Evolutionary conservation across 2,888 invertebrate genomes (phyloP).

Genomic region (Hylaea fasciaria): DNA sequence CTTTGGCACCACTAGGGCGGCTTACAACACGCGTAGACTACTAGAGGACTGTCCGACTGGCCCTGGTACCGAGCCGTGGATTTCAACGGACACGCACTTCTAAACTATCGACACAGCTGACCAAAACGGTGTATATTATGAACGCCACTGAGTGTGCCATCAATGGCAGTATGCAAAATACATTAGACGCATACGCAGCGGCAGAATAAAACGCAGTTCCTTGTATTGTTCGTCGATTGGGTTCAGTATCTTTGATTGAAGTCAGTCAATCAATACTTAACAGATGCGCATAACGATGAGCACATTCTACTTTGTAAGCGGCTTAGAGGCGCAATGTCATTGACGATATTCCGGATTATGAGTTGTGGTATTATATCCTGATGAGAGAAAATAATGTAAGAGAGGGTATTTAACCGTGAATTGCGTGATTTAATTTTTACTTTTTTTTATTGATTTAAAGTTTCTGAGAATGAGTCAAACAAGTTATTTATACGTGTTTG

Average conservation of each 20-base stretch:
- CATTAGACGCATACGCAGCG: not conserved
- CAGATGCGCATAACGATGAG: conserved; percentile 19
- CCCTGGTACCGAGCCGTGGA: not conserved
- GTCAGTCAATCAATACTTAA: conserved; percentile 1
- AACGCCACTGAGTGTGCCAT: conserved; percentile 3
- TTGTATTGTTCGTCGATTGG: not conserved
- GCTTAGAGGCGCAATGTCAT: not conserved
- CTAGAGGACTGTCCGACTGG: not conserved
- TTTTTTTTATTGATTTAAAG: not conserved
- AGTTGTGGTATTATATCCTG: conserved; percentile 8
- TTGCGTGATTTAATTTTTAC: not conserved
- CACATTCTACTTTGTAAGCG: conserved; percentile 16
- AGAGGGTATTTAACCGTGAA: not conserved
- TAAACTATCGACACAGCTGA: conserved; percentile 1
- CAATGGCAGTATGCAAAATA: not conserved
- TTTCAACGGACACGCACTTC: not conserved
- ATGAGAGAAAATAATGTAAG: not conserved
- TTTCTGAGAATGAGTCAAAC: conserved; percentile 8
- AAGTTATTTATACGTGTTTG: conserved; percentile 38
- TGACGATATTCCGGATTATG: conserved; percentile 12
- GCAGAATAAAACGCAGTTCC: conserved; percentile 6
- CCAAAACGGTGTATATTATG: not conserved
- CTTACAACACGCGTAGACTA: not conserved
- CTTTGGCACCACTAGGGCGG: not conserved
- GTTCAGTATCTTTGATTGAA: conserved; percentile 8